Percentiles rank a stretch among this genome's conserved stretches.
phyloP scores from a whole-genome alignment of 2,888 invertebrate species.

The Aelia acuminata region DNA sequence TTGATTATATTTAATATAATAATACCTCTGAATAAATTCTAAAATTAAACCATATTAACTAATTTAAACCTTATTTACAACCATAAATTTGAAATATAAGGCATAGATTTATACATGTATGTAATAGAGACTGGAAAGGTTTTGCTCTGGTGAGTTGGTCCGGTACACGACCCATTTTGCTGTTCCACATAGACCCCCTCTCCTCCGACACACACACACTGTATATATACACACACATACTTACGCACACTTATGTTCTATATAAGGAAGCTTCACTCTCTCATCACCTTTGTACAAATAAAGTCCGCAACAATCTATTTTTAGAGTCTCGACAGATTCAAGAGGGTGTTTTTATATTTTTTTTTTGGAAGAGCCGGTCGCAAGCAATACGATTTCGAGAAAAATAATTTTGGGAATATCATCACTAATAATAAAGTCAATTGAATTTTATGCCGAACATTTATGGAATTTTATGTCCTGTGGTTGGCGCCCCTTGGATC shows the following conservation, averaged over 20 bases:
- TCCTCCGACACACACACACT: neutral
- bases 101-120: neutral
- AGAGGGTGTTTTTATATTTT: too few species aligned
- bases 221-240: neutral
- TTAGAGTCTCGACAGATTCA: neutral
- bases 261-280: slow-evolving; percentile 6
- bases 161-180: slow-evolving; percentile 29
- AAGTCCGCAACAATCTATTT: neutral
- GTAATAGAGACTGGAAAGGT: neutral
- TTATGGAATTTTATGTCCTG: too few species aligned
- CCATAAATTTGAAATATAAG: too few species aligned
- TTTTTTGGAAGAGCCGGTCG: too few species aligned
- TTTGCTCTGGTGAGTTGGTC: slow-evolving; percentile 32
- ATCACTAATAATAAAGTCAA: too few species aligned
- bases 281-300: slow-evolving; percentile 7
- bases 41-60: too few species aligned
- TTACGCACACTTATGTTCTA: neutral
- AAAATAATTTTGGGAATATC: neutral
- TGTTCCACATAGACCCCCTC: slow-evolving; percentile 30
- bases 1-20: too few species aligned
- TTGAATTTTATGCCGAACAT: too few species aligned
- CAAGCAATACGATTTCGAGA: too few species aligned
- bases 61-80: too few species aligned
- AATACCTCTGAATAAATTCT: too few species aligned
- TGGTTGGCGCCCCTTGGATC: too few species aligned